Percentiles rank a stretch among this genome's conserved stretches.
Conservation (phyloP, 2,797 vertebrate genomes). For the Silurus lanzhouensis region DNA sequence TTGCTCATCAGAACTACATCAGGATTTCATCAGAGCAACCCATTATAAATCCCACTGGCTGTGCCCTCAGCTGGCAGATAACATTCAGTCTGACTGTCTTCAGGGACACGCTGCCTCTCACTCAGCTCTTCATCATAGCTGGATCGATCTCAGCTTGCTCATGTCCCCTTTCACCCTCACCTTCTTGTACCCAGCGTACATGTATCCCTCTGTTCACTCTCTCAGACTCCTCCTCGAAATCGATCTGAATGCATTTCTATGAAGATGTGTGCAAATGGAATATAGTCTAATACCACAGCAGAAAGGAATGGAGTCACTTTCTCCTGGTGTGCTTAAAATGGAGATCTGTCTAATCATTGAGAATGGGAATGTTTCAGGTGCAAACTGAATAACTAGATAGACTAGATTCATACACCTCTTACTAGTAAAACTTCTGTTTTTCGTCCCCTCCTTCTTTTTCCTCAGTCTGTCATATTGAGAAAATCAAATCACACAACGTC, state of each 20-base stretch:
- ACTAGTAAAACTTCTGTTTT: not conserved
- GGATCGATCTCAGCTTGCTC: constrained; percentile 45
- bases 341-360: not conserved
- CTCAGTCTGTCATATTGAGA: not conserved
- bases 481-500: not conserved
- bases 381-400: not conserved
- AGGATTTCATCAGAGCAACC: constrained; percentile 47
- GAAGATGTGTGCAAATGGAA: not conserved
- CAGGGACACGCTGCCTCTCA: constrained; percentile 31
- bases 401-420: not conserved
- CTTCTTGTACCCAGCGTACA: constrained; percentile 3
- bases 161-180: constrained; percentile 2
- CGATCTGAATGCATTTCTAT: not conserved
- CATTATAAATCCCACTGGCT: constrained; percentile 43
- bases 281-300: not conserved
- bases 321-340: not conserved
- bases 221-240: not conserved
- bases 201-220: constrained; percentile 7
- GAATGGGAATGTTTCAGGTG: not conserved
- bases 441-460: not conserved
- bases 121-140: constrained; percentile 49
- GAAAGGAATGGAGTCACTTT: not conserved
- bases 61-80: constrained; percentile 45
- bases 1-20: constrained; percentile 47
- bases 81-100: constrained; percentile 44